These are phyloP conservation scores for Phymatocera aterrima DNA, from an alignment of 2,888 invertebrate genomes.

Conservation along the genomic window DNA sequence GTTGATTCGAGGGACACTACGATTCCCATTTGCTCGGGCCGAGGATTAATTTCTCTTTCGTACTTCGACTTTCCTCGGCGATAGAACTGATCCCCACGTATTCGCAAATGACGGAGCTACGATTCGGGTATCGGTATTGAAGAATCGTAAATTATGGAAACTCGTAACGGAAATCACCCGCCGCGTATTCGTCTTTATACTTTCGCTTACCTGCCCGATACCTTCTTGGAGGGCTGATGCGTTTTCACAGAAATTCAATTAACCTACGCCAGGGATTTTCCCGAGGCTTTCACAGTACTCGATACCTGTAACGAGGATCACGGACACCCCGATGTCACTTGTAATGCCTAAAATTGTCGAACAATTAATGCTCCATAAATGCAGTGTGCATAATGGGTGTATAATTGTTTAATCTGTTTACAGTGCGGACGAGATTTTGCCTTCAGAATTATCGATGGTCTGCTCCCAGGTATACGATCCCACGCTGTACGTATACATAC, in stretches of 20 bases:
- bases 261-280: not conserved
- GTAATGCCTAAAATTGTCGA: not conserved
- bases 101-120: not conserved
- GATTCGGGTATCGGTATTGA: not conserved
- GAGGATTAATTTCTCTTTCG: too few species aligned
- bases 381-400: too few species aligned
- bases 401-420: too few species aligned
- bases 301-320: not conserved
- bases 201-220: not conserved
- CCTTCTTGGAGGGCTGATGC: slow-evolving; percentile 15
- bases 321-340: not conserved
- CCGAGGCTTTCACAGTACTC: not conserved
- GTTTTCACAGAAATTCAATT: not conserved
- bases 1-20: too few species aligned
- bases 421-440: too few species aligned
- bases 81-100: too few species aligned
- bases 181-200: not conserved
- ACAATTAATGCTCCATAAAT: not conserved
- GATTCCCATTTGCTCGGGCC: too few species aligned
- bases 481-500: too few species aligned
- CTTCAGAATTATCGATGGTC: too few species aligned
- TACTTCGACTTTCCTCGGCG: too few species aligned
- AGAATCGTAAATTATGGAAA: not conserved
- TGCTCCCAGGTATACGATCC: too few species aligned
- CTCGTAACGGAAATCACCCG: not conserved